Evolutionary conservation across 2,113 vertebrate species (phyloP).

Genomic region (Percina caprodes): DNA sequence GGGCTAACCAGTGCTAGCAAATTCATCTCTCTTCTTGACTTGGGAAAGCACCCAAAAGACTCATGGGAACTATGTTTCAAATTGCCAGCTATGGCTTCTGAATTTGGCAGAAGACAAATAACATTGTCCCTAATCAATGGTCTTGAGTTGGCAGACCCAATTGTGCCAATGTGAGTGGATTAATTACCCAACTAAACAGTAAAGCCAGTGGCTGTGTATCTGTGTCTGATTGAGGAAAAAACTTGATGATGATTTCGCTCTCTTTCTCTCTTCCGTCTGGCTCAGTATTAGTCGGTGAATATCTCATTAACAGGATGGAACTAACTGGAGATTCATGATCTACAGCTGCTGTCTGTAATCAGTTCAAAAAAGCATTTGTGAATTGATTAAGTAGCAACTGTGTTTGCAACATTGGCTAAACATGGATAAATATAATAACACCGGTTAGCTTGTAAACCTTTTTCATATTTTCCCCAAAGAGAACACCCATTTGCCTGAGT

Average conservation of each 20-base stretch:
- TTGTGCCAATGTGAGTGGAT: not conserved
- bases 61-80: not conserved
- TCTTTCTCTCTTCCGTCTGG: not conserved
- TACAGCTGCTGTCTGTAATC: not conserved
- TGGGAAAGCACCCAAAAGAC: not conserved
- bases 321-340: not conserved
- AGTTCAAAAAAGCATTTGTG: not conserved
- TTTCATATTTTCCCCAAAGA: slow-evolving; percentile 15
- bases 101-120: not conserved
- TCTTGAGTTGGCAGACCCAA: not conserved
- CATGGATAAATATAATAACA: not conserved
- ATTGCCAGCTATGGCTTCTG: not conserved
- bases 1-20: too few species aligned
- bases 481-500: slow-evolving; percentile 26
- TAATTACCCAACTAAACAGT: not conserved
- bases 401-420: not conserved
- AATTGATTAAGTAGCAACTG: slow-evolving; percentile 5
- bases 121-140: not conserved
- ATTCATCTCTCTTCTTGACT: not conserved
- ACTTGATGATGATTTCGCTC: not conserved
- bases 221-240: not conserved
- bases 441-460: not conserved
- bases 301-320: slow-evolving; percentile 8
- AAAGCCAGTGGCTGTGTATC: not conserved
- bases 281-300: not conserved